A percentile compares a stretch with the other conserved stretches of the same genome.
phyloP scores from a whole-genome alignment of 2,888 invertebrate genomes.

The Oeneis ivallda region DNA sequence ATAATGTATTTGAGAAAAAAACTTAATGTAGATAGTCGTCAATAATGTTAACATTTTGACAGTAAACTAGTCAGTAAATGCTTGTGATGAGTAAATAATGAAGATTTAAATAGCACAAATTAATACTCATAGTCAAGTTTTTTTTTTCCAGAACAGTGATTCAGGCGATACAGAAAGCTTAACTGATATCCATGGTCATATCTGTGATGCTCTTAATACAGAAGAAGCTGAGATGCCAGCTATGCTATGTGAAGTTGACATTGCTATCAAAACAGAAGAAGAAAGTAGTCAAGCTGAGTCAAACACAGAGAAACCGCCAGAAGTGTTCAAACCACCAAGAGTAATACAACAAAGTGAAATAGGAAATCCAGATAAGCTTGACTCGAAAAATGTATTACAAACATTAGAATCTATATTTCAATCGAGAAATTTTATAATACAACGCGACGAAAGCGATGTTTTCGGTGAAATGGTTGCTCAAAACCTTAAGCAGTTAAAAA shows the following conservation, averaged over 20 bases:
- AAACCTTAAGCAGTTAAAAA: not conserved
- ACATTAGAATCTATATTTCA: not conserved
- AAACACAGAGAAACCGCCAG: not conserved
- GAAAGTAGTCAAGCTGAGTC: not conserved
- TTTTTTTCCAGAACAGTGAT: not conserved
- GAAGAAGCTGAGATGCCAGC: not conserved
- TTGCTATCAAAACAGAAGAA: not conserved
- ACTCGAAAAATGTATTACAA: not conserved
- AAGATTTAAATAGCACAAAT: not conserved
- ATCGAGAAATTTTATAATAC: not conserved
- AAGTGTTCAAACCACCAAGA: not conserved
- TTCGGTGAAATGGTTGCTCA: not conserved
- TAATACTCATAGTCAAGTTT: not conserved
- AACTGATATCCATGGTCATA: not conserved
- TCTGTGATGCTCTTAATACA: not conserved
- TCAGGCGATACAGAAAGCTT: not conserved
- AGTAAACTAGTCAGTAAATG: too few relatives aligned
- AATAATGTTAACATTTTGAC: too few relatives aligned
- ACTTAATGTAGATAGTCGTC: too few relatives aligned
- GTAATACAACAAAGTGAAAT: not conserved
- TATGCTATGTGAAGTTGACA: not conserved
- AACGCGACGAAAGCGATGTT: not conserved
- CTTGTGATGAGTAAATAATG: too few relatives aligned
- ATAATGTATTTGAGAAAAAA: too few relatives aligned
- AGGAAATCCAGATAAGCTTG: not conserved